These are phyloP conservation scores for Zonitis immaculata DNA, from an alignment of 2,888 invertebrate genomes.

Conservation along the genomic window DNA sequence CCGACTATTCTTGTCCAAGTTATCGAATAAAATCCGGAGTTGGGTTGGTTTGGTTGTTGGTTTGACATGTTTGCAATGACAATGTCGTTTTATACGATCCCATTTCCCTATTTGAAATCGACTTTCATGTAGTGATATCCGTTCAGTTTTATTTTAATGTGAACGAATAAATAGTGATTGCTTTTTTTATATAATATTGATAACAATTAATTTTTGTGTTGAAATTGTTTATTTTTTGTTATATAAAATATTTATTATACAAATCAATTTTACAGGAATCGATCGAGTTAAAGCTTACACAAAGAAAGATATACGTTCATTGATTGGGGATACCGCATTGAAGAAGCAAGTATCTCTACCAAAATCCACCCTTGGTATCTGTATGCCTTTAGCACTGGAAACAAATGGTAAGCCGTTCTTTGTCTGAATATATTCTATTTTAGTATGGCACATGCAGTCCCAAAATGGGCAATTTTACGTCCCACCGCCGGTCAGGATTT, in stretches of 20 bases:
- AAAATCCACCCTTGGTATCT: constrained; percentile 71
- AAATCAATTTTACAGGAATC: constrained; percentile 61
- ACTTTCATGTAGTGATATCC: constrained; percentile 5
- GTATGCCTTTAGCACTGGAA: constrained; percentile 76
- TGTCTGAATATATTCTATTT: constrained; percentile 15
- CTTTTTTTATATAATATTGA: background rate
- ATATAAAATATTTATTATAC: too few relatives aligned
- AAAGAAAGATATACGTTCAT: constrained; percentile 65
- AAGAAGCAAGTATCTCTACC: constrained; percentile 70
- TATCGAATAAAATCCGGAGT: constrained; percentile 30
- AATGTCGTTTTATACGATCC: constrained; percentile 4
- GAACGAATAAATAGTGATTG: background rate
- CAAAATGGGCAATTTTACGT: constrained; percentile 30
- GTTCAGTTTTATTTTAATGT: background rate
- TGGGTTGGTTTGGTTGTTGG: background rate
- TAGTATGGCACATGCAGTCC: constrained; percentile 27
- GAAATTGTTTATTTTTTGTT: background rate
- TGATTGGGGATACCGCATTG: constrained; percentile 68
- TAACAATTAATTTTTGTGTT: background rate
- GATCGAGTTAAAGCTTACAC: constrained; percentile 75
- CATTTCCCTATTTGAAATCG: background rate
- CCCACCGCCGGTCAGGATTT: constrained; percentile 32
- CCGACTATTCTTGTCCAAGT: constrained; percentile 23
- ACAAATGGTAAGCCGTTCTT: constrained; percentile 63
- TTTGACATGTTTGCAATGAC: constrained; percentile 18